Percentiles rank a stretch among this genome's conserved stretches.
Conservation (phyloP, 1,140 invertebrate species). For the Drosophila chauvacae region DNA sequence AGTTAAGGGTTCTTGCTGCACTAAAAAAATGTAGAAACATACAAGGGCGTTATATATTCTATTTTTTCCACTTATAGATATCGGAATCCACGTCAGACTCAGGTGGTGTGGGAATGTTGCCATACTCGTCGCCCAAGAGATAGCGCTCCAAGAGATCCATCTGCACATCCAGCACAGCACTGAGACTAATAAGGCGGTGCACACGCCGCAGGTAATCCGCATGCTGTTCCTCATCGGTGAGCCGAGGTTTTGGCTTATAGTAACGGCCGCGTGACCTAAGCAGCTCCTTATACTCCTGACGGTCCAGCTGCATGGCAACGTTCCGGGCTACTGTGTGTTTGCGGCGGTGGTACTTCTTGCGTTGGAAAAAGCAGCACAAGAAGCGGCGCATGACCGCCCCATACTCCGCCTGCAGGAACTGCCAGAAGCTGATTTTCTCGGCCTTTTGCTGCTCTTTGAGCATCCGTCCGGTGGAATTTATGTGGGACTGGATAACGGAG, state of each 20-base stretch:
- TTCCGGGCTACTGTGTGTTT: slow-evolving; percentile 56
- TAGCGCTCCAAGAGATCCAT: slow-evolving; percentile 43
- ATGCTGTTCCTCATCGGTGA: background rate
- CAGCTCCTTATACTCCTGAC: background rate
- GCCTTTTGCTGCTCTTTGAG: background rate
- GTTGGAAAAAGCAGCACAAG: background rate
- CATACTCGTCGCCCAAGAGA: slow-evolving; percentile 22
- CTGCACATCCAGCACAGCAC: slow-evolving; percentile 39
- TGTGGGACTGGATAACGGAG: slow-evolving; percentile 56
- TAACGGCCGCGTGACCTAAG: background rate
- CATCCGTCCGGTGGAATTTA: slow-evolving; percentile 16
- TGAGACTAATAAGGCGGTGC: slow-evolving; percentile 7
- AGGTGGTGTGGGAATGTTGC: slow-evolving; percentile 3
- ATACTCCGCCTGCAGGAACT: slow-evolving; percentile 65
- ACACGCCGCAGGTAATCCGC: slow-evolving; percentile 22
- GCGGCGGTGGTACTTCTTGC: slow-evolving; percentile 2
- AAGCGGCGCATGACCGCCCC: background rate
- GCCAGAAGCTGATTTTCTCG: slow-evolving; percentile 39
- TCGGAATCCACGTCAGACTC: slow-evolving; percentile 13
- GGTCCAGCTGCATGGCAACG: slow-evolving; percentile 4
- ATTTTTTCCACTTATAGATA: background rate
- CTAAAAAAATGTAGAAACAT: too few species aligned
- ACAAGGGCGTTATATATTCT: background rate
- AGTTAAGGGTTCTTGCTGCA: background rate
- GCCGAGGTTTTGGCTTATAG: background rate